Percentiles rank a stretch among this genome's conserved stretches.
Conservation (phyloP, 2,113 vertebrate genomes). For the Onychostruthus taczanowskii region DNA sequence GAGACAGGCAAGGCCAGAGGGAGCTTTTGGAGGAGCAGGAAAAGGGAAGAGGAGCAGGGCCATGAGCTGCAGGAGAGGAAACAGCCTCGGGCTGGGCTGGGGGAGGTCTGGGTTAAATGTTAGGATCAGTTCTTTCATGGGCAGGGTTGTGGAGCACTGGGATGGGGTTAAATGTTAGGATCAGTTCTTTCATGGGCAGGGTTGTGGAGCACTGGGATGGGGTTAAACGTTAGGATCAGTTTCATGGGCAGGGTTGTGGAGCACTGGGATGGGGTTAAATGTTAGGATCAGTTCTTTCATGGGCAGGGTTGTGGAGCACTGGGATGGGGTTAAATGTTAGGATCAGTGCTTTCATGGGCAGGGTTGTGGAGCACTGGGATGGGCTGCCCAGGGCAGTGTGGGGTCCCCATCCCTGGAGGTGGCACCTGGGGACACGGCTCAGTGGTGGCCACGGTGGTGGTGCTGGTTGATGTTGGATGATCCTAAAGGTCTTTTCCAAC, state of each 20-base stretch:
- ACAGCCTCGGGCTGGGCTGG: not conserved
- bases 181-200: not conserved
- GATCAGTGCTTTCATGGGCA: not conserved
- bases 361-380: not conserved
- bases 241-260: fast-evolving
- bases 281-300: not conserved
- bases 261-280: fast-evolving
- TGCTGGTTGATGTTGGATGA: not conserved
- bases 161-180: fast-evolving
- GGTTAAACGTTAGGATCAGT: not conserved
- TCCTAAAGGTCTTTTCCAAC: not conserved
- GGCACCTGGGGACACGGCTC: not conserved
- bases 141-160: not conserved
- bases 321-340: fast-evolving
- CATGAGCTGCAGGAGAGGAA: not conserved
- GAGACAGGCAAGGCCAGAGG: not conserved
- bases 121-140: not conserved
- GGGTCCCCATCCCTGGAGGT: not conserved
- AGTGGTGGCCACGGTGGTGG: fast-evolving
- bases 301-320: not conserved
- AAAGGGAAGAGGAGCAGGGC: not conserved
- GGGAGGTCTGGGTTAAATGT: not conserved
- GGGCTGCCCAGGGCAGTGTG: not conserved
- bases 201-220: not conserved
- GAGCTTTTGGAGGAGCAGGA: not conserved